These are phyloP conservation scores for Cephus nigrinus DNA, from an alignment of 2,888 invertebrate genomes.

Conservation along the genomic window DNA sequence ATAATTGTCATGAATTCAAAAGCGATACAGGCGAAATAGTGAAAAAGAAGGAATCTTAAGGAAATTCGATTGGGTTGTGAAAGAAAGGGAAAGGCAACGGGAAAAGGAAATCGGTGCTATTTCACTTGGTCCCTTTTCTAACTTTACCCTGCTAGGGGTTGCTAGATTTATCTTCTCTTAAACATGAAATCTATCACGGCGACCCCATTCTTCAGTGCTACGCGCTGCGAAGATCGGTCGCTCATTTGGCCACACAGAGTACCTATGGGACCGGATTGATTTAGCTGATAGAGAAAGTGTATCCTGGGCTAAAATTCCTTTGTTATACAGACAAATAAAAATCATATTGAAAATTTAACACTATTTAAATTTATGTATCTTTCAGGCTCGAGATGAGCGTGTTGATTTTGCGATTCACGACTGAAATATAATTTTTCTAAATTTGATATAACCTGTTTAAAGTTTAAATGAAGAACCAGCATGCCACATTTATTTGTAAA, in stretches of 20 bases:
- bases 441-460: neutral
- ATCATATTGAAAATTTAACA: neutral
- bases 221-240: conserved; percentile 36
- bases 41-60: neutral
- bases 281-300: neutral
- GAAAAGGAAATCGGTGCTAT: conserved; percentile 33
- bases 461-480: neutral
- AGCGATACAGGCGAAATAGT: neutral
- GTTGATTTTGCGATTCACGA: neutral
- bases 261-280: conserved; percentile 30
- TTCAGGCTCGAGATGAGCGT: neutral
- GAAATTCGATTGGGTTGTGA: conserved; percentile 21
- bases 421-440: neutral
- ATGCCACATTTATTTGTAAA: neutral
- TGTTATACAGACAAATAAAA: neutral
- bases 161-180: conserved; percentile 21
- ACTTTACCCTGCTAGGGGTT: conserved; percentile 23
- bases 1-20: neutral
- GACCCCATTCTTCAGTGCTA: conserved; percentile 6
- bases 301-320: neutral
- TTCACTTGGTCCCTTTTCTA: conserved; percentile 28
- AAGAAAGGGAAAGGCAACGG: conserved; percentile 21
- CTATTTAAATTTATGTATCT: neutral
- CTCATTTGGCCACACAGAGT: conserved; percentile 37
- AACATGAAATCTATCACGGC: neutral